Conservation (phyloP, 2,113 vertebrate genomes). For the Aldabrachelys gigantea region DNA sequence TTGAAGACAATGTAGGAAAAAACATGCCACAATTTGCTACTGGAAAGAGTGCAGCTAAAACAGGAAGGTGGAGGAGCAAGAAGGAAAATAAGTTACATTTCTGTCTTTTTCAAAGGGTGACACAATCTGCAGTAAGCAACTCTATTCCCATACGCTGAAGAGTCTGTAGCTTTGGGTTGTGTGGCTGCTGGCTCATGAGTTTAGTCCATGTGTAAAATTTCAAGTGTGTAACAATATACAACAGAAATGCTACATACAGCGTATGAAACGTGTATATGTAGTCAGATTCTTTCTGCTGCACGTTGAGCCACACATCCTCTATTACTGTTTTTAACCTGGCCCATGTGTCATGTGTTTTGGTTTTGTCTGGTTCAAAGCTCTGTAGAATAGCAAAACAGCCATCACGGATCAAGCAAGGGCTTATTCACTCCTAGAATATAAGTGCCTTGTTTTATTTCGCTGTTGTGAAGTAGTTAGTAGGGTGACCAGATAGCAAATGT, state of each 20-base stretch:
- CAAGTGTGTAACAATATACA: not conserved
- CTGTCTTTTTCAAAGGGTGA: not conserved
- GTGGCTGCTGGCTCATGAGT: not conserved
- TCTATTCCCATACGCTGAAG: not conserved
- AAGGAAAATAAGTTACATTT: not conserved
- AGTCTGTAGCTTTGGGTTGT: not conserved
- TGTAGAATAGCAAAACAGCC: not conserved
- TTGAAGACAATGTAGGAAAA: not conserved
- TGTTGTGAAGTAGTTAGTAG: conserved; percentile 26
- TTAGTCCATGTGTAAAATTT: not conserved
- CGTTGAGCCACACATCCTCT: not conserved
- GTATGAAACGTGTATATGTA: not conserved
- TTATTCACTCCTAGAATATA: not conserved
- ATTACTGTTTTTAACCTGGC: not conserved
- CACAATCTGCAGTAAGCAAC: not conserved
- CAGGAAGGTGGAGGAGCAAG: not conserved
- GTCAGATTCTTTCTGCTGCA: not conserved
- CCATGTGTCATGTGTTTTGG: not conserved
- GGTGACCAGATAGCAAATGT: too few relatives aligned
- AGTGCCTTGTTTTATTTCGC: not conserved
- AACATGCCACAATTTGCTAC: fast-evolving
- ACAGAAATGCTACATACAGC: not conserved
- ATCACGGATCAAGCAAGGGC: conserved; percentile 6
- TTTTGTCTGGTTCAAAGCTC: not conserved
- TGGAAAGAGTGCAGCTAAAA: not conserved